These are phyloP conservation scores for Rynchops niger DNA, from an alignment of 2,113 vertebrate genomes.

Conservation along the genomic window DNA sequence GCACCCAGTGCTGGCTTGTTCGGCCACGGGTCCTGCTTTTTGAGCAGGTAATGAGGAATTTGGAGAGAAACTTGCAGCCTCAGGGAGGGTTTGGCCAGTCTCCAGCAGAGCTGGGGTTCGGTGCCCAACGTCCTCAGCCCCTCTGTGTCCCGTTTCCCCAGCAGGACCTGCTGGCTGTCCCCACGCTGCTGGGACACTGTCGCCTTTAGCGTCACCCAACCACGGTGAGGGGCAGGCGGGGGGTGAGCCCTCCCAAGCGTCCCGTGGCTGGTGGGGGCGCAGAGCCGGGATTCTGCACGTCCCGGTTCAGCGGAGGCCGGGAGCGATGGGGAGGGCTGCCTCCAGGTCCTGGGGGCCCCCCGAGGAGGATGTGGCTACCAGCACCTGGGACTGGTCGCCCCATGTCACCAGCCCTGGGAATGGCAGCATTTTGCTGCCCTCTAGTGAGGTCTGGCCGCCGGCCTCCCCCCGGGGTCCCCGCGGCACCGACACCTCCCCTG, in stretches of 20 bases:
- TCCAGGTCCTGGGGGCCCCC: not conserved
- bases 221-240: not conserved
- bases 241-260: too few species aligned
- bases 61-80: not conserved
- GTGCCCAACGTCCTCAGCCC: not conserved
- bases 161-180: not conserved
- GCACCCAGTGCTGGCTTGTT: not conserved
- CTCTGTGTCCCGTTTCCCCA: not conserved
- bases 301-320: not conserved
- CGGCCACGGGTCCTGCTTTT: fast-evolving
- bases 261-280: fast-evolving
- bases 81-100: not conserved
- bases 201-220: not conserved
- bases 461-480: not conserved
- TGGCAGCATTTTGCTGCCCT: constrained; percentile 48
- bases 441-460: constrained; percentile 8
- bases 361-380: not conserved
- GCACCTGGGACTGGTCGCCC: not conserved
- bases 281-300: not conserved
- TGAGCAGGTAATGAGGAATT: too few species aligned
- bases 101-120: not conserved
- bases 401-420: not conserved
- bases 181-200: fast-evolving
- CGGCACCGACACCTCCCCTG: not conserved
- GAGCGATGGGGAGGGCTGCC: not conserved